Base-by-base conservation (phyloP, 2,797 vertebrate genomes). In the Moxostoma hubbsi region DNA sequence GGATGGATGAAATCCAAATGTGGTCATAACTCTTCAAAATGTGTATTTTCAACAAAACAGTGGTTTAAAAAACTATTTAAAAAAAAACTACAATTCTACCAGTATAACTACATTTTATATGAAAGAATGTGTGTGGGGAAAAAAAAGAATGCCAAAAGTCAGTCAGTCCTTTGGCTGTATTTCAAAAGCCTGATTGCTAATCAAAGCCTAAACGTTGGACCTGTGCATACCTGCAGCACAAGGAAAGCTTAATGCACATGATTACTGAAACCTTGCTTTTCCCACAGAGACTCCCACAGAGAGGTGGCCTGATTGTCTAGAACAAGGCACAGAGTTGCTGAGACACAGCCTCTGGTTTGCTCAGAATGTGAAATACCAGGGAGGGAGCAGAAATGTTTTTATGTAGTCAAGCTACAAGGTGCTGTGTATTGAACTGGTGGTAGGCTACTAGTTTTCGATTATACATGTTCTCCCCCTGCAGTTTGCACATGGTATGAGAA, bases 231-330 rank as follows among this genome's bases (percentile, higher is more conserved):
- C 77, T 82, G 78, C 75, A 82, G 75, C 72, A 86, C 80, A 85
- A 84, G 84, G 75, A 83, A 79, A 84, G 82, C 68, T 81, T 87
- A 87, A 87, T 87, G 80, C 54, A 67, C 75, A 79, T 87, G 85
- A 87, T 87, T 87, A 83, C 85, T 62, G 82, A 81, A 84, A 81
- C 82, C 75, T 68, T 53, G 73, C 77, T 70, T 78, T 58, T 79
- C 47, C 16, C n/a, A n/a, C n/a, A 46, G 70, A 54, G 64, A 79
- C 85, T 81, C 79, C 80, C 74, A 75, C 82, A 82, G 82, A 62
- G 77, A 82, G 45, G 63, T 67, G 53, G 80, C 73, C 84, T 87
- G 85, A 87, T 85, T 85, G 85, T 83, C 82, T 81, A 45, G 81
- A 74, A 77, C 74, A 73, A 62, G 73, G 58, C 77, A 65, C 53